Conservation (phyloP, 2,113 vertebrate genomes). For the Nipponia nippon region DNA sequence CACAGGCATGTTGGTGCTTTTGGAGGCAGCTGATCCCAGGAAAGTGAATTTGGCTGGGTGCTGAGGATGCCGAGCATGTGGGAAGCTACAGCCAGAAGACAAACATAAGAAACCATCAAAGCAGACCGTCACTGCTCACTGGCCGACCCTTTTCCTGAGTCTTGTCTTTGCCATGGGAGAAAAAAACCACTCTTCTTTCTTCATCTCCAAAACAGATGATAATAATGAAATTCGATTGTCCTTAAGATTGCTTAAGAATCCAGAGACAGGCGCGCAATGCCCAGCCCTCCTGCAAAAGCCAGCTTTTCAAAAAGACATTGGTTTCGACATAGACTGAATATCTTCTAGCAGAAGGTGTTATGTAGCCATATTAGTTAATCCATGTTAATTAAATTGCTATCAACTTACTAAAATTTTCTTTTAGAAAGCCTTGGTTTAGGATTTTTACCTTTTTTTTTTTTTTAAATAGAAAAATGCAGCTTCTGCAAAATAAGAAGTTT, state of each 20-base stretch:
- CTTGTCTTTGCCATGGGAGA: neutral
- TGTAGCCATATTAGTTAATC: neutral
- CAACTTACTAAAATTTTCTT: neutral
- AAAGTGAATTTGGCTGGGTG: neutral
- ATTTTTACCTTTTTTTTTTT: neutral
- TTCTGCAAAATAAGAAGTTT: neutral
- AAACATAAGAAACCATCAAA: neutral
- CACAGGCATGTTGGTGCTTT: neutral
- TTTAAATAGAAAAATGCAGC: neutral
- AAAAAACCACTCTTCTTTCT: neutral
- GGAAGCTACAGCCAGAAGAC: neutral
- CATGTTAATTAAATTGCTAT: neutral
- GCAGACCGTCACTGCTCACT: neutral
- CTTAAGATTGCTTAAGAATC: neutral
- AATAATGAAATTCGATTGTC: neutral
- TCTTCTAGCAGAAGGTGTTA: neutral
- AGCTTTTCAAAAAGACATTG: neutral
- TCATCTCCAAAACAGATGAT: neutral
- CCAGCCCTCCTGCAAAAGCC: neutral
- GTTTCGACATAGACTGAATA: neutral
- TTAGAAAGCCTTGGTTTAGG: neutral
- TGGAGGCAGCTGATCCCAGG: neutral
- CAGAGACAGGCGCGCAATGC: neutral
- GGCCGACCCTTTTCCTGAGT: neutral
- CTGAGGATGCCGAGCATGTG: neutral